Evolutionary conservation across 1,140 invertebrate species (phyloP).

Genomic region (Pemphigus obesinymphae): DNA sequence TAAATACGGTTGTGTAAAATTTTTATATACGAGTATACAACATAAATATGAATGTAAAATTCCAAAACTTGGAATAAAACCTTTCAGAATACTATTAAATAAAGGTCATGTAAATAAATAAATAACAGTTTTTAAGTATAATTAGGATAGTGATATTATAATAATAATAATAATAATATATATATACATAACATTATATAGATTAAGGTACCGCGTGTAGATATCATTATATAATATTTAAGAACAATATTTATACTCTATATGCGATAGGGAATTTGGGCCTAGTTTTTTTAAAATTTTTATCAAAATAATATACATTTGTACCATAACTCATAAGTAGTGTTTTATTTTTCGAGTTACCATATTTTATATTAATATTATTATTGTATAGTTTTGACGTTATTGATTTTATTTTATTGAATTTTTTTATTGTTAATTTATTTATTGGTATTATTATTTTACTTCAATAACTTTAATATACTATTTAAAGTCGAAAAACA

Average conservation of each 20-base stretch:
- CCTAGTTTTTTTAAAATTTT: background rate
- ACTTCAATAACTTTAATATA: too few relatives aligned
- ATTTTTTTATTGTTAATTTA: slow-evolving; percentile 9
- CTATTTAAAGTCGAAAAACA: background rate
- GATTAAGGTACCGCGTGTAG: background rate
- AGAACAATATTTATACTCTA: too few relatives aligned
- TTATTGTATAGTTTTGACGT: slow-evolving; percentile 5
- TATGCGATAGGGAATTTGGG: background rate
- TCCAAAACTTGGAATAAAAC: too few relatives aligned
- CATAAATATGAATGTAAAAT: too few relatives aligned
- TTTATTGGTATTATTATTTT: too few relatives aligned
- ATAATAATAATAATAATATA: too few relatives aligned
- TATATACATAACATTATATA: background rate
- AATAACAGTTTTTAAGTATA: background rate
- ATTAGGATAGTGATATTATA: background rate
- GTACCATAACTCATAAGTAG: background rate
- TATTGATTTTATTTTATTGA: slow-evolving; percentile 24
- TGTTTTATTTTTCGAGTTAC: slow-evolving; percentile 34
- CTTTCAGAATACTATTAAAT: too few relatives aligned
- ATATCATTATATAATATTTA: background rate
- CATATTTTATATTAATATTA: background rate
- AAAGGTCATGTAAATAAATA: background rate
- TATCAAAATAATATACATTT: too few relatives aligned
- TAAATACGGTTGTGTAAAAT: too few relatives aligned
- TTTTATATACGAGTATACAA: too few relatives aligned